Base-by-base conservation (phyloP, 2,888 invertebrate species). In the Caenorhabditis virilis region DNA sequence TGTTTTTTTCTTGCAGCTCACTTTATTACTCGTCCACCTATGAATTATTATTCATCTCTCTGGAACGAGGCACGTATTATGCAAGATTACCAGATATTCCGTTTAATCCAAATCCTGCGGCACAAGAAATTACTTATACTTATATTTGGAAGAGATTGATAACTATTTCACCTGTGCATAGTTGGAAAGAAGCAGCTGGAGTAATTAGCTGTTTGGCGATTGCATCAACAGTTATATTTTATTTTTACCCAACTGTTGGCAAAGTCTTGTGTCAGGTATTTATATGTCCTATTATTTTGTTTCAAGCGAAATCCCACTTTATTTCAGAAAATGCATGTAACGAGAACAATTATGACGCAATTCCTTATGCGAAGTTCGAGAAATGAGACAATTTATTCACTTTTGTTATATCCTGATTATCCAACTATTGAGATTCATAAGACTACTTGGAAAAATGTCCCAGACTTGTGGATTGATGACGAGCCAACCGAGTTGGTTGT, bases 381-480 rank as follows among this genome's bases (percentile, higher is more conserved):
- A 30, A 60, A 56, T 36, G 58, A 65, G 16, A 18, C 51, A 5
- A 26, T 60, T 22, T 60, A 60, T 45, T 65, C 65, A 2, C 36
- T 56, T 38, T n/a, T 56, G 9, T 25, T 60, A 6, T 57, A 48
- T 27, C 20, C 46, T 15, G 53, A 65, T 15, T 15, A 22, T 16
- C 50, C 50, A 11, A 64, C 58, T 0, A 46, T 55, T 26, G 54
- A 64, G 33, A 47, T 64, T 30, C 53, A 47, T 43, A 48, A 50
- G 25, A 58, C 64, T 18, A 42, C 36, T 6, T 72, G 72, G 72
- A 13, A 47, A 7, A 27, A 36, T 18, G 42, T 58, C 2, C 61
- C 49, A 16, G 72, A 72, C 57, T 39, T 72, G 6, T 72, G 69
- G 69, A 69, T 72, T 23, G 66, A 67, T 4, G 69, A 67, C 30